A percentile compares a stretch with the other conserved stretches of the same genome.
phyloP scores from a whole-genome alignment of 2,888 invertebrate species.

The Aleiodes testaceus region DNA sequence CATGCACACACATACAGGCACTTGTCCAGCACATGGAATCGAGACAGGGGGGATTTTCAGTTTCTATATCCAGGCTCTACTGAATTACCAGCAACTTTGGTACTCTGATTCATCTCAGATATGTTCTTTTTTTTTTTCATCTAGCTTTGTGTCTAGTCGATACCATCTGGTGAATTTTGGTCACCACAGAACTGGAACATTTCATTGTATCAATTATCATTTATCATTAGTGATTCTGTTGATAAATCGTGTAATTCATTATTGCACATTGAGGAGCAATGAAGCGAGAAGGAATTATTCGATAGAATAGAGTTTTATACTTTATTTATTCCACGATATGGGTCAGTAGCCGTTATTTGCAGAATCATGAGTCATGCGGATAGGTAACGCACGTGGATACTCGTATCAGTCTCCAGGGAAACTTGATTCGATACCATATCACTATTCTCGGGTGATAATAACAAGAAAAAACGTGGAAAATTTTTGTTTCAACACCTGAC shows the following conservation, averaged over 20 bases:
- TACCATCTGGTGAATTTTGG: slow-evolving; percentile 42
- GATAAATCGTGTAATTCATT: background rate
- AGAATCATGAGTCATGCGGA: slow-evolving; percentile 11
- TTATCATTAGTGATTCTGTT: background rate
- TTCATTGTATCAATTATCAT: slow-evolving; percentile 16
- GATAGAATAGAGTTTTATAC: background rate
- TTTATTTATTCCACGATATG: background rate
- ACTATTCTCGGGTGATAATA: background rate
- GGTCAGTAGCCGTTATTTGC: background rate
- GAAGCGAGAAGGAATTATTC: background rate
- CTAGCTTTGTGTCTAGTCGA: slow-evolving; percentile 46
- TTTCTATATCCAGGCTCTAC: background rate
- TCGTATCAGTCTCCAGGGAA: background rate
- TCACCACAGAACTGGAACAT: slow-evolving; percentile 9
- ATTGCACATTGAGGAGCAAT: background rate
- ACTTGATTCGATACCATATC: background rate
- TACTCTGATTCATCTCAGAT: slow-evolving; percentile 31
- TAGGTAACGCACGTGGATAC: background rate
- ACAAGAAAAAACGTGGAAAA: background rate
- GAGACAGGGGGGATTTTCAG: background rate
- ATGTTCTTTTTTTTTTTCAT: slow-evolving; percentile 10
- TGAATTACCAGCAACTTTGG: slow-evolving; percentile 5
- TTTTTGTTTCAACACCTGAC: slow-evolving; percentile 2
- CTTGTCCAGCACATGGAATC: background rate
- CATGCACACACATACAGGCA: background rate